Conservation (phyloP, 2,797 vertebrate species). For the Alca torda region DNA sequence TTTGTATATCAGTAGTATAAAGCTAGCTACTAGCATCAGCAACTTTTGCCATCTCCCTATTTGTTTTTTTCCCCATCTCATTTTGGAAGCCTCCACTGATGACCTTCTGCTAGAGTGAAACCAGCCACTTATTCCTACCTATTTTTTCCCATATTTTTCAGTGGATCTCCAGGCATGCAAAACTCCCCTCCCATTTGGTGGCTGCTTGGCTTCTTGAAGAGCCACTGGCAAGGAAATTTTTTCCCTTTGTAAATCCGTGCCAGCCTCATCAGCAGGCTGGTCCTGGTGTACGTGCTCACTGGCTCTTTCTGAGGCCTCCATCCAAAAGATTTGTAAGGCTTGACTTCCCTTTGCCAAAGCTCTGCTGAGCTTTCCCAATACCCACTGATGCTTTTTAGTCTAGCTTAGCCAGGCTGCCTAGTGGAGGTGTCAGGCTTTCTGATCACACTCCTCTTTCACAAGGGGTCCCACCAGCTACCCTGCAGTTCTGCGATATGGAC, state of each 20-base stretch:
- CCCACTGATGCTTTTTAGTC: not conserved
- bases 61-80: not conserved
- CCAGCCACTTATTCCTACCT: not conserved
- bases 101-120: not conserved
- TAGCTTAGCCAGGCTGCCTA: not conserved
- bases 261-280: not conserved
- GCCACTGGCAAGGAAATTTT: not conserved
- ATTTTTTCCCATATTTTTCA: not conserved
- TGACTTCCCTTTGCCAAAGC: not conserved
- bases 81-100: not conserved
- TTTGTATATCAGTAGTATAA: not conserved
- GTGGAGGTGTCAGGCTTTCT: not conserved
- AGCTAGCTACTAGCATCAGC: not conserved
- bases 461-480: accelerated
- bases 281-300: not conserved
- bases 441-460: not conserved
- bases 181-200: not conserved
- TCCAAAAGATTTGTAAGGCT: not conserved
- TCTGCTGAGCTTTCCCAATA: not conserved
- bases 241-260: not conserved
- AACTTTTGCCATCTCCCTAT: not conserved
- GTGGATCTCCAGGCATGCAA: not conserved
- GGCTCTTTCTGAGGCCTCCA: not conserved
- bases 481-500: not conserved
- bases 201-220: not conserved